phyloP scores from a whole-genome alignment of 2,113 vertebrate species.

The Cisticola juncidis region DNA sequence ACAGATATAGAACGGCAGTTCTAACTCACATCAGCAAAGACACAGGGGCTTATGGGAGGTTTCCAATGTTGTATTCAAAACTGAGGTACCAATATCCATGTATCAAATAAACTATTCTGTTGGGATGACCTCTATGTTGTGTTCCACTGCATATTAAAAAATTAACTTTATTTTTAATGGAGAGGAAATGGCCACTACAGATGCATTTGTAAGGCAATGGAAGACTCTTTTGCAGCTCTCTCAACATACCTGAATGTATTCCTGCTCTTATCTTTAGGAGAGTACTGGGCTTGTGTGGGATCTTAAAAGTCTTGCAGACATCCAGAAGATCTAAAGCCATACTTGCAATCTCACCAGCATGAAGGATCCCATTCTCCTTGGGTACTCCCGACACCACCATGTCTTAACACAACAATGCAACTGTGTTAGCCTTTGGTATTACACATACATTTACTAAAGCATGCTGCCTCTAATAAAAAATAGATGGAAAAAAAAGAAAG shows the following conservation, averaged over 20 bases:
- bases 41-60: not conserved
- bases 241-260: slow-evolving; percentile 78
- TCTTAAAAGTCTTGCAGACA: slow-evolving; percentile 81
- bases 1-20: not conserved
- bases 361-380: slow-evolving; percentile 79
- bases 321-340: slow-evolving; percentile 84
- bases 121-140: not conserved
- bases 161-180: not conserved
- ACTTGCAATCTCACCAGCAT: slow-evolving; percentile 78
- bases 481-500: not conserved
- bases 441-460: not conserved
- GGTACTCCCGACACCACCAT: slow-evolving; percentile 86
- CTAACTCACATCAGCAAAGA: not conserved
- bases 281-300: slow-evolving; percentile 81
- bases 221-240: not conserved
- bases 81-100: not conserved
- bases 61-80: not conserved
- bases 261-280: slow-evolving; percentile 83
- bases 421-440: not conserved
- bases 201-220: not conserved
- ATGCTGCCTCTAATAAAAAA: not conserved
- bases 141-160: not conserved
- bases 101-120: not conserved
- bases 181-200: not conserved
- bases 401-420: slow-evolving; percentile 70